phyloP scores from a whole-genome alignment of 2,888 invertebrate species.

The Hypolimnas misippus region DNA sequence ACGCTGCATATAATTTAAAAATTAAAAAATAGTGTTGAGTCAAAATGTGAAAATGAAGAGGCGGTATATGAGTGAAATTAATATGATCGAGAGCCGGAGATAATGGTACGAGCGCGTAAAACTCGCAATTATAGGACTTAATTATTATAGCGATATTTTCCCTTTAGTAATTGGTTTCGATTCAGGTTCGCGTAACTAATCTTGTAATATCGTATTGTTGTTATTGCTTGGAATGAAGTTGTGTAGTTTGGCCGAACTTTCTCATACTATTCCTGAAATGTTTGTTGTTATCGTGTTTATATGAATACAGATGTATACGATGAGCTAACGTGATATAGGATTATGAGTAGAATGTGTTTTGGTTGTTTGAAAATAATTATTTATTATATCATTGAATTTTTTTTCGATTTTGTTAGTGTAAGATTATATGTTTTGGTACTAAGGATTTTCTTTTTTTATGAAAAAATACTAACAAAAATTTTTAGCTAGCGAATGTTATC shows the following conservation, averaged over 20 bases:
- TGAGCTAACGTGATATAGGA: constrained; percentile 20
- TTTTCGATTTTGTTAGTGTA: background rate
- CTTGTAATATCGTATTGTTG: constrained; percentile 57
- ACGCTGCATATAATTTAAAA: too few species aligned
- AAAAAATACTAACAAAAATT: too few species aligned
- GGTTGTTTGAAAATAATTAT: background rate
- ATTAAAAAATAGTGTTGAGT: background rate
- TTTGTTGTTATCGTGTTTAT: constrained; percentile 32
- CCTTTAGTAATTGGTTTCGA: constrained; percentile 51
- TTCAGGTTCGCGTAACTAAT: constrained; percentile 56
- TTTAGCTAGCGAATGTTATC: too few species aligned
- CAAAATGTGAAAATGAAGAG: background rate
- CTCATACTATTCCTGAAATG: constrained; percentile 37
- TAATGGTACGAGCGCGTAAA: constrained; percentile 51
- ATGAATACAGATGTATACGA: constrained; percentile 27
- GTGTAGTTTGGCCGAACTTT: constrained; percentile 51
- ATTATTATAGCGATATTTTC: constrained; percentile 57
- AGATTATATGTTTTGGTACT: too few species aligned
- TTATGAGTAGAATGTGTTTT: constrained; percentile 2
- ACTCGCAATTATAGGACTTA: constrained; percentile 69
- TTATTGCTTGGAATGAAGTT: constrained; percentile 57
- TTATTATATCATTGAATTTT: background rate
- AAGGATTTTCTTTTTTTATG: too few species aligned
- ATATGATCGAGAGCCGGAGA: constrained; percentile 44
- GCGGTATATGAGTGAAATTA: background rate